A percentile compares a stretch with the other conserved stretches of the same genome.
Conservation (phyloP, 1,140 invertebrate genomes). For the Zaprionus camerounensis region DNA sequence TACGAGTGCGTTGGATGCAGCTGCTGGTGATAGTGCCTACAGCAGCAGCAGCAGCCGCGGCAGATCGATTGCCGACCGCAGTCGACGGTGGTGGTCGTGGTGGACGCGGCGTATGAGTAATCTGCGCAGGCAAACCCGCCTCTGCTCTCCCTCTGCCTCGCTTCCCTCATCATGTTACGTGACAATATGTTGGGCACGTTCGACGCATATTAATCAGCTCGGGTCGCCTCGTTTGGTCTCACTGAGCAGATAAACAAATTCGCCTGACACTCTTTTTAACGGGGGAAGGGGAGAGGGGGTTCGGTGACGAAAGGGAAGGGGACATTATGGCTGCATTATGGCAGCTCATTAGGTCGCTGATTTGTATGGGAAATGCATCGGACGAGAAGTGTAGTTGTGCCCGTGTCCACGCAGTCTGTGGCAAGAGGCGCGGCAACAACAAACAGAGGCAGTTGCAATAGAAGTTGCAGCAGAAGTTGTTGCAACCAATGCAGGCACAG, state of each 20-base stretch:
- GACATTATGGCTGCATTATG: neutral
- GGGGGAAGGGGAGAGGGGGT: neutral
- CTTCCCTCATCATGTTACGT: conserved; percentile 57
- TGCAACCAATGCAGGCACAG: neutral
- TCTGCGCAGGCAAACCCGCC: conserved; percentile 13
- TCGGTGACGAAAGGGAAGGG: neutral
- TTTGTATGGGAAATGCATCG: conserved; percentile 52
- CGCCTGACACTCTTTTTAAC: conserved; percentile 25
- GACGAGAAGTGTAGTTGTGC: neutral
- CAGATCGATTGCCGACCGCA: conserved; percentile 8
- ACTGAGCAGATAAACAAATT: conserved; percentile 41
- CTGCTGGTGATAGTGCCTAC: conserved; percentile 8
- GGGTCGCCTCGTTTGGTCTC: neutral
- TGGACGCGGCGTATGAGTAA: conserved; percentile 54
- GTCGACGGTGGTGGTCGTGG: neutral
- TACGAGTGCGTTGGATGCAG: conserved; percentile 48
- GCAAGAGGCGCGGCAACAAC: conserved; percentile 11
- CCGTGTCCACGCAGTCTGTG: conserved; percentile 17
- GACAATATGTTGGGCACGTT: conserved; percentile 71
- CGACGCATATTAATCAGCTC: conserved; percentile 59
- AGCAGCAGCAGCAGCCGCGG: neutral
- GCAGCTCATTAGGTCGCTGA: conserved; percentile 45
- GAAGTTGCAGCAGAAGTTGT: neutral
- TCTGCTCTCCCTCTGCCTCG: conserved; percentile 21
- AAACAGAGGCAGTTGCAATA: neutral